phyloP scores from a whole-genome alignment of 1,140 invertebrate species.

The Zaprionus inermis region DNA sequence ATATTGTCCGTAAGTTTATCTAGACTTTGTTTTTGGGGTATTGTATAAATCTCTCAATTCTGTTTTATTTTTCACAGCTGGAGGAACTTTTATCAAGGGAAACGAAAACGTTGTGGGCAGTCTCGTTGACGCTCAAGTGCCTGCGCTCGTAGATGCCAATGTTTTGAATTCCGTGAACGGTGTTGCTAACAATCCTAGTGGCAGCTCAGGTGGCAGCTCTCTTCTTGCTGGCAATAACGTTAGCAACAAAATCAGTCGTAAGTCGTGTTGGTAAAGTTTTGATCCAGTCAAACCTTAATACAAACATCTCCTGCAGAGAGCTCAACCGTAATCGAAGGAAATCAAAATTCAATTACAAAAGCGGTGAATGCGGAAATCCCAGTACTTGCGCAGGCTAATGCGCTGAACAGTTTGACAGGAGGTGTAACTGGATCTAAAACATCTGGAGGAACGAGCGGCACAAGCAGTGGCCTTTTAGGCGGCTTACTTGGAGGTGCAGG shows the following conservation, averaged over 20 bases:
- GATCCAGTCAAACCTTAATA: no score
- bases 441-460: neutral
- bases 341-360: conserved; percentile 34
- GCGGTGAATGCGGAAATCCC: conserved; percentile 20
- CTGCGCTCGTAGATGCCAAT: neutral
- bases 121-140: neutral
- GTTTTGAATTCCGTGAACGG: conserved; percentile 1
- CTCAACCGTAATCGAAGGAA: neutral
- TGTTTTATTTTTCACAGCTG: neutral
- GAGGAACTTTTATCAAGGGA: neutral
- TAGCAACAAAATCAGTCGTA: conserved; percentile 46
- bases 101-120: neutral
- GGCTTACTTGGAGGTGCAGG: neutral
- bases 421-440: neutral
- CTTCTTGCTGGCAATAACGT: neutral
- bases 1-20: neutral
- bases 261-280: conserved; percentile 9
- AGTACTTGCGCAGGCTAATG: neutral
- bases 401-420: neutral
- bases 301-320: no score
- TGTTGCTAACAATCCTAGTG: neutral
- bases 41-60: neutral
- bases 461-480: neutral
- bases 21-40: no score
- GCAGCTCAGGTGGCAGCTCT: neutral